Percentiles rank a stretch among this genome's conserved stretches.
Evolutionary conservation across 2,113 vertebrate species (phyloP).

Genomic region (Fregata magnificens): DNA sequence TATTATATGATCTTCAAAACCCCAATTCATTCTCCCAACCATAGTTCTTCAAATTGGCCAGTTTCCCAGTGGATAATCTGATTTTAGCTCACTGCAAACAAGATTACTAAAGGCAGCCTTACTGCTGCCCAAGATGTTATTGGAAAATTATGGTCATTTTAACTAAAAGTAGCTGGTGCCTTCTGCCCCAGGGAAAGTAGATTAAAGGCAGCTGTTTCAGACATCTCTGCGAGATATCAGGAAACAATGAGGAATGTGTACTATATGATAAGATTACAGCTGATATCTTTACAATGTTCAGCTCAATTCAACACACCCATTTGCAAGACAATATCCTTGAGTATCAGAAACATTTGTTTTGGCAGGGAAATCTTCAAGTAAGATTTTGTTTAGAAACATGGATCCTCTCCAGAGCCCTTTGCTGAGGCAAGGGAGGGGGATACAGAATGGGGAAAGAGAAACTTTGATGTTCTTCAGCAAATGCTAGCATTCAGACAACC

Average conservation of each 20-base stretch:
- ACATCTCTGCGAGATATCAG: not conserved
- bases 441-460: not conserved
- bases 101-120: not conserved
- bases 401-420: not conserved
- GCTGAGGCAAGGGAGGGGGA: not conserved
- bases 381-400: not conserved
- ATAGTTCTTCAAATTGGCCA: not conserved
- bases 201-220: conserved; percentile 2
- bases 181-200: not conserved
- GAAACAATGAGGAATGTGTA: not conserved
- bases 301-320: not conserved
- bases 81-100: not conserved
- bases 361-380: not conserved
- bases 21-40: not conserved
- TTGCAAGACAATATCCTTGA: not conserved
- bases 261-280: not conserved
- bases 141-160: not conserved
- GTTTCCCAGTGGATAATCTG: not conserved
- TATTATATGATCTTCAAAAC: not conserved
- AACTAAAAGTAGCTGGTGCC: not conserved
- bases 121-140: not conserved
- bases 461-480: not conserved
- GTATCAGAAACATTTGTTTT: not conserved
- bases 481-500: not conserved
- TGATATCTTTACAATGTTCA: not conserved